Percentiles rank a stretch among this genome's conserved stretches.
Conservation (phyloP, 1,140 invertebrate genomes). For the Leptinotarsa texana region DNA sequence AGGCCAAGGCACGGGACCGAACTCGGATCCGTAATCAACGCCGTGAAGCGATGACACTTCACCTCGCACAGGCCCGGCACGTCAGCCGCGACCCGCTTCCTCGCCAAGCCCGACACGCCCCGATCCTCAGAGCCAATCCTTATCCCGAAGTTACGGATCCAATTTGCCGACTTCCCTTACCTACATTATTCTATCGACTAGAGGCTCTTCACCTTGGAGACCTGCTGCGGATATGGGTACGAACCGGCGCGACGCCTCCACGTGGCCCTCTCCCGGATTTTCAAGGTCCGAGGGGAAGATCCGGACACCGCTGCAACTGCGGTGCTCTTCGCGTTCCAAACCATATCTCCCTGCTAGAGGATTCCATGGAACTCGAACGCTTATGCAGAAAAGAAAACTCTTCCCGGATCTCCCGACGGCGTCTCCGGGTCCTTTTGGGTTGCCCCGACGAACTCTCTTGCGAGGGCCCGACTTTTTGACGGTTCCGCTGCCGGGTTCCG, state of each 20-base stretch:
- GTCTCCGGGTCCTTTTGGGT: slow-evolving; percentile 73
- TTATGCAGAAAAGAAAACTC: slow-evolving; percentile 83
- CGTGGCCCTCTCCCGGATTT: slow-evolving; percentile 1
- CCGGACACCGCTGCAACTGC: slow-evolving; percentile 68
- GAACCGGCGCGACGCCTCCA: too few relatives aligned
- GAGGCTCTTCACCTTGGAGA: slow-evolving; percentile 89
- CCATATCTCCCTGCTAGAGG: slow-evolving; percentile 65
- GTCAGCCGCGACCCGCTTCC: slow-evolving; percentile 56
- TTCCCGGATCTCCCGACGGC: slow-evolving; percentile 73
- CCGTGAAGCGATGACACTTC: slow-evolving; percentile 35
- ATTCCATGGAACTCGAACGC: slow-evolving; percentile 58
- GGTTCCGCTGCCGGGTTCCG: slow-evolving; percentile 60
- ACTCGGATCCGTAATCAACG: slow-evolving; percentile 25
- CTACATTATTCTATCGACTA: slow-evolving; percentile 89
- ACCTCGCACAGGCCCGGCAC: slow-evolving; percentile 54
- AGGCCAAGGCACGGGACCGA: too few relatives aligned
- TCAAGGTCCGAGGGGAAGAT: slow-evolving; percentile 35
- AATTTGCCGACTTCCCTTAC: slow-evolving; percentile 82
- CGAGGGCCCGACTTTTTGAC: slow-evolving; percentile 64
- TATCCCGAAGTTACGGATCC: slow-evolving; percentile 82
- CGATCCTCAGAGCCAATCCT: slow-evolving; percentile 75
- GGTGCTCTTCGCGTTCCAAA: slow-evolving; percentile 72
- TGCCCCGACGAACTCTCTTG: slow-evolving; percentile 63
- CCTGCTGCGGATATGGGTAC: slow-evolving; percentile 71
- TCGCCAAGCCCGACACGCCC: slow-evolving; percentile 65